A percentile compares a stretch with the other conserved stretches of the same genome.
These are phyloP conservation scores for Ethmia dodecea DNA, from an alignment of 2,888 invertebrate genomes.

Conservation along the genomic window DNA sequence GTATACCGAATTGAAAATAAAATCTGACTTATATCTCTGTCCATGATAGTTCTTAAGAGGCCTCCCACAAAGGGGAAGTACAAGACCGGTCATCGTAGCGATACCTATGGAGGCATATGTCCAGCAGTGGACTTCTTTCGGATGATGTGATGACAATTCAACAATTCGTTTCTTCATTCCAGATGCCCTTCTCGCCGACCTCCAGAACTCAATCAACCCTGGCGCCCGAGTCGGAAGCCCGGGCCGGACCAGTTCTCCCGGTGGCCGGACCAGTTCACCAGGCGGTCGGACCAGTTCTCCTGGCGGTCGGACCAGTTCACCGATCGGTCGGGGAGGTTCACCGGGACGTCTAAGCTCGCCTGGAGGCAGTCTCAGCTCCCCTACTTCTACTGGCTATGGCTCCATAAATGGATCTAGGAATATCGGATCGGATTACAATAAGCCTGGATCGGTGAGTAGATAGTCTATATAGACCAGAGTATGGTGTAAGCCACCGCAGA, in stretches of 20 bases:
- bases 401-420: slow-evolving; percentile 84
- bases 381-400: slow-evolving; percentile 84
- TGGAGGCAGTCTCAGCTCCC: slow-evolving; percentile 68
- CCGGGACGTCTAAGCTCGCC: slow-evolving; percentile 77
- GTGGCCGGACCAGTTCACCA: slow-evolving; percentile 65
- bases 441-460: slow-evolving; percentile 81
- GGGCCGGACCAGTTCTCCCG: slow-evolving; percentile 59
- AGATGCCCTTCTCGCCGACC: slow-evolving; percentile 97
- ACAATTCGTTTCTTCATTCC: slow-evolving; percentile 55
- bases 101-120: too few relatives aligned
- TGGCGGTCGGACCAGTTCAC: slow-evolving; percentile 55
- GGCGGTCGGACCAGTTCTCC: slow-evolving; percentile 53
- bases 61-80: too few relatives aligned
- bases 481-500: too few relatives aligned
- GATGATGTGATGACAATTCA: too few relatives aligned
- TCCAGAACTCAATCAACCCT: slow-evolving; percentile 92
- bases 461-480: too few relatives aligned
- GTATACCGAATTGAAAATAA: too few relatives aligned
- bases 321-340: slow-evolving; percentile 46
- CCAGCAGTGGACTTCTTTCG: too few relatives aligned
- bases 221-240: slow-evolving; percentile 77
- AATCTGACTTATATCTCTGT: too few relatives aligned
- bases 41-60: too few relatives aligned
- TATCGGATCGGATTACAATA: slow-evolving; percentile 64
- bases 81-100: too few relatives aligned